Evolutionary conservation across 2,888 invertebrate species (phyloP).

Genomic region (Melipona beecheii): DNA sequence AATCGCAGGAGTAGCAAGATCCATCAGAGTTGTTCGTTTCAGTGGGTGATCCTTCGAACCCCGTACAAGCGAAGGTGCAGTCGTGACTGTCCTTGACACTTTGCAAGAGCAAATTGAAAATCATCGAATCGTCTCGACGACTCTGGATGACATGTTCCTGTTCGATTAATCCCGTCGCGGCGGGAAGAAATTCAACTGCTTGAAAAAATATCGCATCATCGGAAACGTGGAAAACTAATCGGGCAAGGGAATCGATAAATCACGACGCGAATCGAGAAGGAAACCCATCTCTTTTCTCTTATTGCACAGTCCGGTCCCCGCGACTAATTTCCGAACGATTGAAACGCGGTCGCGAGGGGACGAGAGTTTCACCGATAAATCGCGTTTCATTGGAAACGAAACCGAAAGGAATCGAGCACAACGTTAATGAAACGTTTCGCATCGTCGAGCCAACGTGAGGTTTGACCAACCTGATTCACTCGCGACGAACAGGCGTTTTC

Average conservation of each 20-base stretch:
- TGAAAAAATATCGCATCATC: not conserved
- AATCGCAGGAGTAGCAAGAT: too few relatives aligned
- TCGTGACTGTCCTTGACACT: too few relatives aligned
- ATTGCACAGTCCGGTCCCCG: not conserved
- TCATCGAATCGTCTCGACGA: not conserved
- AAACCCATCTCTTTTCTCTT: not conserved
- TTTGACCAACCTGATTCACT: conserved; percentile 24
- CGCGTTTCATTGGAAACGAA: not conserved
- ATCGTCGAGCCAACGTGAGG: not conserved
- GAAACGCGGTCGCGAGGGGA: not conserved
- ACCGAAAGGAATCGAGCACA: not conserved
- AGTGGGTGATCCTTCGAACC: too few relatives aligned
- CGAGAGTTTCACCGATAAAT: not conserved
- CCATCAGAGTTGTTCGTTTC: too few relatives aligned
- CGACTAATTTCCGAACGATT: not conserved
- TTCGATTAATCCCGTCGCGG: not conserved
- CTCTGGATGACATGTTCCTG: not conserved
- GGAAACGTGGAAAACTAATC: not conserved
- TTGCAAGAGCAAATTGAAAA: not conserved
- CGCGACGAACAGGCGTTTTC: not conserved
- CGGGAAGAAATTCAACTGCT: not conserved
- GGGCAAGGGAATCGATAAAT: not conserved
- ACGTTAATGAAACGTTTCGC: not conserved
- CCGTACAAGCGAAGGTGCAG: too few relatives aligned
- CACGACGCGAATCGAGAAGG: not conserved